Evolutionary conservation across 2,888 invertebrate species (phyloP).

Genomic region (Cerastis leucographa): DNA sequence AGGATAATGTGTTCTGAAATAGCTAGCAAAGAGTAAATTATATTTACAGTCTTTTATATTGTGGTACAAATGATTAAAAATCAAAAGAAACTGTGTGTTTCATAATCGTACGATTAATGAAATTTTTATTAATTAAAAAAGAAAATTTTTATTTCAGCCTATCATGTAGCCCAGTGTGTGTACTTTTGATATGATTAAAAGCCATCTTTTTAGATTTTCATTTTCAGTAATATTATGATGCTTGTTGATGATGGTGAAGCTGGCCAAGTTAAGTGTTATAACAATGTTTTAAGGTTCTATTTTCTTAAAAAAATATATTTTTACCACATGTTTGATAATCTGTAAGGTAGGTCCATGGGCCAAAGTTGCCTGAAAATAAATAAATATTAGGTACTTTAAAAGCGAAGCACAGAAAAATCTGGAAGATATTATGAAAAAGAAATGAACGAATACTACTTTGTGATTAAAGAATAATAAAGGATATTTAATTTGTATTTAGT

Average conservation of each 20-base stretch:
- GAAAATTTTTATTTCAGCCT: too few relatives aligned
- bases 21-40: not conserved
- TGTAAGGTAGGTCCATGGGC: not conserved
- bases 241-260: not conserved
- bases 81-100: not conserved
- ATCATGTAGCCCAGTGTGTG: not conserved
- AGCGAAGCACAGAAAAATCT: not conserved
- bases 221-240: not conserved
- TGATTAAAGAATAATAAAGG: constrained; percentile 21
- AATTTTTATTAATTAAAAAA: too few relatives aligned
- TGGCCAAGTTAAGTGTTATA: not conserved
- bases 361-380: not conserved
- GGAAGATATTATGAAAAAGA: not conserved
- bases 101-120: not conserved
- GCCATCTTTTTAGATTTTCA: not conserved
- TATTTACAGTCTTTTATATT: not conserved
- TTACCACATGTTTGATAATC: not conserved
- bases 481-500: not conserved
- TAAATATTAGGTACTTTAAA: not conserved
- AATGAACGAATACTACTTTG: not conserved
- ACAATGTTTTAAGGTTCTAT: not conserved
- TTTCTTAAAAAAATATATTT: not conserved
- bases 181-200: not conserved
- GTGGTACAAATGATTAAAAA: not conserved
- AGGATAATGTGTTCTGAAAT: not conserved